Percentiles rank a stretch among this genome's conserved stretches.
Conservation (phyloP, 2,113 vertebrate genomes). For the Emydocephalus ijimae region DNA sequence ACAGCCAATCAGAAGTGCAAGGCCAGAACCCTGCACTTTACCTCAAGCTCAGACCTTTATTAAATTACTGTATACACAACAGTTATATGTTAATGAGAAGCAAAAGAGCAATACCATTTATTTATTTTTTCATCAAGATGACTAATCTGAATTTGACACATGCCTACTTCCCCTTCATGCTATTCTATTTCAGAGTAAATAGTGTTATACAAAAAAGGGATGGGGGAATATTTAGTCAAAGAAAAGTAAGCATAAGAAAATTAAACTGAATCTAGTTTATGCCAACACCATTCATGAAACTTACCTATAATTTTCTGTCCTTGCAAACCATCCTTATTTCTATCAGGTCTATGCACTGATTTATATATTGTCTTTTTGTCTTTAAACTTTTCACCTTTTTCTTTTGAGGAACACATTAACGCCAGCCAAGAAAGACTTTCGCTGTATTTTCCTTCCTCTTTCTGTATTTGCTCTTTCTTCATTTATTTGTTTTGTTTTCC, state of each 20-base stretch:
- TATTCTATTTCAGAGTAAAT: not conserved
- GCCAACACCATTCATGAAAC: not conserved
- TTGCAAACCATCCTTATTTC: not conserved
- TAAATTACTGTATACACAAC: too few relatives aligned
- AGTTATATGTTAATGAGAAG: not conserved
- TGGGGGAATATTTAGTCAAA: not conserved
- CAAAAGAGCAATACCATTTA: not conserved
- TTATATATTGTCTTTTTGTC: not conserved
- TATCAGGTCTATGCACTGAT: not conserved
- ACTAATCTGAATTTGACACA: slow-evolving; percentile 25
- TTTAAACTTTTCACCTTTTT: not conserved
- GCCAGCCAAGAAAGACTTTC: not conserved
- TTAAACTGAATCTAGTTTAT: not conserved
- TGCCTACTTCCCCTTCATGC: slow-evolving; percentile 22
- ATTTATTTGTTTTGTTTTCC: not conserved
- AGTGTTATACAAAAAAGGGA: not conserved
- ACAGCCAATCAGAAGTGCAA: too few relatives aligned
- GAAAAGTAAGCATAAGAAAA: not conserved
- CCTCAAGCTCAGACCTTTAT: too few relatives aligned
- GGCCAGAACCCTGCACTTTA: too few relatives aligned
- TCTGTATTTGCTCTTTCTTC: not conserved
- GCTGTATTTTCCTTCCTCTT: not conserved
- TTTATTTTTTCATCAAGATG: not conserved
- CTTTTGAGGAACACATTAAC: not conserved
- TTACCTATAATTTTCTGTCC: not conserved